A percentile compares a stretch with the other conserved stretches of the same genome.
Evolutionary conservation across 2,797 vertebrate species (phyloP).

Genomic region (Mycteria americana): DNA sequence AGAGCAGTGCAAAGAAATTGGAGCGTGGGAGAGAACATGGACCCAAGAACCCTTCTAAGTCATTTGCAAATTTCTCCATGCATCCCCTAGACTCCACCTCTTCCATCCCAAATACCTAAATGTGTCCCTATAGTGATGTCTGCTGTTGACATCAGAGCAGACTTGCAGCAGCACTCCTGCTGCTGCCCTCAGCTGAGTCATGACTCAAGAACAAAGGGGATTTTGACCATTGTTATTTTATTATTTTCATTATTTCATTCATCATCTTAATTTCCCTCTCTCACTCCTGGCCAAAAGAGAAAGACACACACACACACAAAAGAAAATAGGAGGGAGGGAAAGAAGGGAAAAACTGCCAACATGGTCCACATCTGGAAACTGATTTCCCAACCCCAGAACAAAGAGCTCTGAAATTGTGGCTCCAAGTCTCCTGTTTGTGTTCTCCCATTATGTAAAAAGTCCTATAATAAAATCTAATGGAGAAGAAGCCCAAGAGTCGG

Average conservation of each 20-base stretch:
- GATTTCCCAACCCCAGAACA: conserved; percentile 67
- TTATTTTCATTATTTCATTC: conserved; percentile 74
- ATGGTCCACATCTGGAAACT: conserved; percentile 67
- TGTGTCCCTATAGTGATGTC: neutral
- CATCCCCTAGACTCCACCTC: conserved; percentile 13
- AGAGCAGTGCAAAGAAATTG: neutral
- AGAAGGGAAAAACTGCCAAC: neutral
- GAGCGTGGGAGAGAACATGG: conserved; percentile 46
- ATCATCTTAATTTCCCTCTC: conserved; percentile 61
- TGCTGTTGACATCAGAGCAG: conserved; percentile 50
- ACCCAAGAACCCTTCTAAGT: conserved; percentile 14
- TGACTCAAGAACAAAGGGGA: conserved; percentile 50
- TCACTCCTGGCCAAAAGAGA: conserved; percentile 42
- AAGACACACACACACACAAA: neutral
- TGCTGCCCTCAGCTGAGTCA: conserved; percentile 62
- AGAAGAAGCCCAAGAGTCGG: neutral
- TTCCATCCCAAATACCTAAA: conserved; percentile 30
- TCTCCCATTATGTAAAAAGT: conserved; percentile 54
- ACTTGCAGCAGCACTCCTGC: conserved; percentile 22
- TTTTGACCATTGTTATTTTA: conserved; percentile 64
- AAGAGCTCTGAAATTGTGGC: conserved; percentile 51
- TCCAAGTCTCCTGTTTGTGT: conserved; percentile 52
- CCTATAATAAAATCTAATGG: conserved; percentile 44
- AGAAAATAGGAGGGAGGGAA: no score
- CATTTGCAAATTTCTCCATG: neutral